Percentiles rank a stretch among this genome's conserved stretches.
Conservation (phyloP, 2,113 vertebrate genomes). For the Bothrops jararaca region DNA sequence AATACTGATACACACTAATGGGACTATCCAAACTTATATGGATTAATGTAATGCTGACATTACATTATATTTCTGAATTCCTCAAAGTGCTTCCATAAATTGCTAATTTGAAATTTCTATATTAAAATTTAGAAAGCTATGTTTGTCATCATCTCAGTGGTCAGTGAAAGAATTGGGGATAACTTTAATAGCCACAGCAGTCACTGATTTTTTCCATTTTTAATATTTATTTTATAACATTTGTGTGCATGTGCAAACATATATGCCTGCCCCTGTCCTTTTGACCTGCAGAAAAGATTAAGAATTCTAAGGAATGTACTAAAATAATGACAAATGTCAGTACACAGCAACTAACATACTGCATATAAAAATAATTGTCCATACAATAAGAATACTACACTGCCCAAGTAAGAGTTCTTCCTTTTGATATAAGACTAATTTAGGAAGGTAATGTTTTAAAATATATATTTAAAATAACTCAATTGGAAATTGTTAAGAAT, state of each 20-base stretch:
- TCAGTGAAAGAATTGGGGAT: constrained; percentile 13
- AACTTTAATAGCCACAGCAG: constrained; percentile 41
- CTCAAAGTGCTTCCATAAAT: constrained; percentile 35
- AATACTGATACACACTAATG: background rate
- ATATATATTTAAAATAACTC: background rate
- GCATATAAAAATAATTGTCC: constrained; percentile 15
- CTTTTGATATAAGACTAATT: constrained; percentile 40
- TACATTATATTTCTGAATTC: constrained; percentile 28
- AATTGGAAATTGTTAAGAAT: background rate
- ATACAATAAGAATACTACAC: background rate
- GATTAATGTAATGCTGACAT: background rate
- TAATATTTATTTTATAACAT: constrained; percentile 18
- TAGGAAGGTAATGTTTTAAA: constrained; percentile 7
- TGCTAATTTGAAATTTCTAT: background rate
- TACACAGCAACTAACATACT: constrained; percentile 9
- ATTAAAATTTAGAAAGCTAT: constrained; percentile 42
- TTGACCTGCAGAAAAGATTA: constrained; percentile 34
- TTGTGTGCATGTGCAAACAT: constrained; percentile 36
- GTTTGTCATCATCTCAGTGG: constrained; percentile 47
- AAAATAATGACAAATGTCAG: constrained; percentile 32
- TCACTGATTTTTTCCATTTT: constrained; percentile 29
- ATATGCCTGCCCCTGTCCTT: constrained; percentile 8
- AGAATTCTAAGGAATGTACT: constrained; percentile 35
- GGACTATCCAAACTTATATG: constrained; percentile 12
- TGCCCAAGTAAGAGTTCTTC: constrained; percentile 14